Percentiles rank a stretch among this genome's conserved stretches.
Conservation (phyloP, 1,140 invertebrate genomes). For the Diploscapter pachys region DNA sequence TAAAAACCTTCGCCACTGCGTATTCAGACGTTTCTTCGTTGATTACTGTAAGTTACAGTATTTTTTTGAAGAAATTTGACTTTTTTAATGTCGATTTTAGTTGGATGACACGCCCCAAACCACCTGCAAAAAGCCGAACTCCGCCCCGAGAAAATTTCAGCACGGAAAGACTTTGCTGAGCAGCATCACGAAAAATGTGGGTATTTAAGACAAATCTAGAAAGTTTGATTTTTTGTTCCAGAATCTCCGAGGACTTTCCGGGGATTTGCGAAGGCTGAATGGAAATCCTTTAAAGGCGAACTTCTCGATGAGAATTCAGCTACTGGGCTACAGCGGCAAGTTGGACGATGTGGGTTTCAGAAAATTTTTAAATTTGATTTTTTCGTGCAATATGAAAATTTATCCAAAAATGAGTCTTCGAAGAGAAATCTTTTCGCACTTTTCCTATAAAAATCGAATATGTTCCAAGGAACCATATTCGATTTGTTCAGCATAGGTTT, state of each 20-base stretch:
- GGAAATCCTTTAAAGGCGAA: constrained; percentile 36
- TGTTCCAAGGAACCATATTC: neutral
- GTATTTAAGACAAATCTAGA: neutral
- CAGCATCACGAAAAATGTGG: constrained; percentile 39
- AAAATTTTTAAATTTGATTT: neutral
- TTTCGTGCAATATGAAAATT: no score
- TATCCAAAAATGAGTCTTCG: no score
- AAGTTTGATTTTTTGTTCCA: constrained; percentile 26
- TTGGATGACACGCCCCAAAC: constrained; percentile 43
- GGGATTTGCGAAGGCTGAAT: constrained; percentile 44
- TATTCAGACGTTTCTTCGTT: constrained; percentile 32
- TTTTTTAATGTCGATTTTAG: constrained; percentile 18
- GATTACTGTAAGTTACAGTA: no score
- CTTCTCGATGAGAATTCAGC: constrained; percentile 55
- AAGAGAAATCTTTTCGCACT: neutral
- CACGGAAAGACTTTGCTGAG: constrained; percentile 49
- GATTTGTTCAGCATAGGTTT: neutral
- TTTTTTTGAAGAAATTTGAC: no score
- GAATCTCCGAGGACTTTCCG: constrained; percentile 46
- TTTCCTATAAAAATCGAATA: neutral
- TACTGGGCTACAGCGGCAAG: constrained; percentile 52
- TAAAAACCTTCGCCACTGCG: constrained; percentile 48
- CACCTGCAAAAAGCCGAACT: constrained; percentile 41
- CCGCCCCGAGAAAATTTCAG: constrained; percentile 40
- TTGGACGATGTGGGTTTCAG: constrained; percentile 47